Base-by-base conservation (phyloP, 2,797 vertebrate species). In the Xiphorhynchus erythropygius region DNA sequence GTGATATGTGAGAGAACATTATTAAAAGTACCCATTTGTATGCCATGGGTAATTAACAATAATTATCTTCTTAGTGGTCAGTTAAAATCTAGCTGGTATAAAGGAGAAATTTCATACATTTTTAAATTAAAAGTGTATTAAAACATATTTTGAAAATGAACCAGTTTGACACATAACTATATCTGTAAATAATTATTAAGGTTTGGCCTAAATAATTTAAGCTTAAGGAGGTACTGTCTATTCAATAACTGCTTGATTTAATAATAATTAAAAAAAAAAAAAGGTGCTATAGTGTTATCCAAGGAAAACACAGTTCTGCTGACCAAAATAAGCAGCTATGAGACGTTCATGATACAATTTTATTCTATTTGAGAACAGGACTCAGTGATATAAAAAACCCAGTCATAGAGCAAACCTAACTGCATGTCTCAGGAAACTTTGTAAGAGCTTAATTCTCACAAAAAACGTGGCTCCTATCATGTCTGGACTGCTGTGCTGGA, bases 51-150 rank as follows among this genome's bases (percentile, higher is more conserved):
- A 93, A 84, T 92, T 89, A 67, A 78, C 57, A 81, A 18, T 88
- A 78, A 93, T 95, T 94, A 73, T 44, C 27, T 78, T 90, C 27
- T 56, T 74, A 70, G 70, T 42, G 80, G 76, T 56, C 92, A 93
- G 30, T 18, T 91, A 63, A 92, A 93, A 86, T 76, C 69, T 50
- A 78, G 25, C 32, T 81, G 83, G 35, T 21, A 84, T 39, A 62
- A 47, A 64, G 33, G 74, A 82, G 41, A 84, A 73, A 86, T 91
- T 85, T 84, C 24, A 50, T 49, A 18, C 21, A 8, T 8, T 24
- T 82, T 90, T 62, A 82, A 92, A 93, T 87, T 84, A 64, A 76
- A 92, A 52, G 7, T 73, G n/a, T 67, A 90, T 87, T 87, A 35
- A 74, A 96, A 77, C 0, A 0, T 35, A 77, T 79, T 94, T 74